These are phyloP conservation scores for Epsilonema sp. DNA, from an alignment of 2,888 invertebrate species.

Conservation along the genomic window DNA sequence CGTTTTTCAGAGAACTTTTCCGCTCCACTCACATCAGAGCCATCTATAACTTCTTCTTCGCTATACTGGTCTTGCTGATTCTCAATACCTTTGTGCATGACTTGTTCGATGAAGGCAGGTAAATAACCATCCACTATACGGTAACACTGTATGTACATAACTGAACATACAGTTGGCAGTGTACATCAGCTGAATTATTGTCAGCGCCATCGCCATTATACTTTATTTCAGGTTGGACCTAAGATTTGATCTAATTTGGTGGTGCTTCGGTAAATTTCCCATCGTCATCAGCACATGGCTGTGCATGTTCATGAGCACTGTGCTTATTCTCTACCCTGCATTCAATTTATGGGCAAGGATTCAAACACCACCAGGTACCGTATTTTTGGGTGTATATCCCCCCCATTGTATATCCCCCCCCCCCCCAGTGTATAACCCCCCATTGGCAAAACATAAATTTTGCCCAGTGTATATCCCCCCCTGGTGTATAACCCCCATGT, in stretches of 20 bases:
- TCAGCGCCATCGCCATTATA: too few species aligned
- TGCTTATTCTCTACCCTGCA: slow-evolving; percentile 33
- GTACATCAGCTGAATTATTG: too few species aligned
- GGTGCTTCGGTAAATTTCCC: slow-evolving; percentile 43
- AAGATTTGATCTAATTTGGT: slow-evolving; percentile 41
- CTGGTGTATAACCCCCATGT: too few species aligned
- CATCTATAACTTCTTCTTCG: slow-evolving; percentile 63
- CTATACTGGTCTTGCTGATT: slow-evolving; percentile 49
- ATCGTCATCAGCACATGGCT: slow-evolving; percentile 41
- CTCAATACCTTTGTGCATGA: slow-evolving; percentile 52
- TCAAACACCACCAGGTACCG: slow-evolving; percentile 5
- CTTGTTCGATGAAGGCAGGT: slow-evolving; percentile 50
- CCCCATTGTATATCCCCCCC: too few species aligned
- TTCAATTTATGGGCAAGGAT: slow-evolving; percentile 33
- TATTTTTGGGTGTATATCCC: too few species aligned
- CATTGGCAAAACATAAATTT: too few species aligned
- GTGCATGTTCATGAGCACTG: slow-evolving; percentile 31
- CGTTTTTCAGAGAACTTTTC: slow-evolving; percentile 45
- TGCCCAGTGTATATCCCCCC: too few species aligned
- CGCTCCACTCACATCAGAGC: slow-evolving; percentile 56
- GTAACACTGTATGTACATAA: background rate
- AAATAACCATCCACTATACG: slow-evolving; percentile 33
- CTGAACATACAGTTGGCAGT: too few species aligned
- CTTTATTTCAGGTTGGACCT: slow-evolving; percentile 28
- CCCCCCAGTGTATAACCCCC: too few species aligned